Evolutionary conservation across 2,888 invertebrate species (phyloP), one percentile per base, ranked within the genome.

Genomic region (Crematogaster levior): DNA sequence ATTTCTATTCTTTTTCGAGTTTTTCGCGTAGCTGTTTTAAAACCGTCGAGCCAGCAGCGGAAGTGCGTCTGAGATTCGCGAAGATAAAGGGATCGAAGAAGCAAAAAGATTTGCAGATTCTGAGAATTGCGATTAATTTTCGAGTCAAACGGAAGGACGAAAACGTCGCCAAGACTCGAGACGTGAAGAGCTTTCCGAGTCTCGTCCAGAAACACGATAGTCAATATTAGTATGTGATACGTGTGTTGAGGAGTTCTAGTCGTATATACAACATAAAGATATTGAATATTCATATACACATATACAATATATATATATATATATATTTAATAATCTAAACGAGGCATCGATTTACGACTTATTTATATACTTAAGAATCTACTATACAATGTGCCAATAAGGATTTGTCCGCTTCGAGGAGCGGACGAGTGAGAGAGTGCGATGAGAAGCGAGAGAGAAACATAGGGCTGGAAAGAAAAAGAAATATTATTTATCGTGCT

Each of bases 151-250:
- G 40, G 60, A 61, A 48, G 40, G 21, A 74, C 51, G 66, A 61
- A 3, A 66, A 74, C 40, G 83, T 51, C 48, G 66, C 63, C 34
- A 61, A 51, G 81, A 86, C 66, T 73, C 70, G 77, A 43, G 12
- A 43, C 43, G 30, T 56, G 34, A 68, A 87, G 90, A 85, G 86
- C 81, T 90, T 85, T 88, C 86, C 86, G 85, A 91, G 86, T 92
- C 91, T 92, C 90, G 93, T 93, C 93, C 83, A 89, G 91, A 81
- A 92, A 93, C 91, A 91, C 91, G 93, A 94, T 94, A 94, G 94
- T 94, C 94, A 94, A 94, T 94, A 94, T 94, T 79, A 94, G 94
- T 91, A 94, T 94, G 94, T 94, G 94, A 94, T 94, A 94, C 90
- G 91, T 93, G 92, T 92, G 92, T 92, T 90, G 90, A 93, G 90